Evolutionary conservation across 2,113 vertebrate species (phyloP).

Genomic region (Salminus brasiliensis): DNA sequence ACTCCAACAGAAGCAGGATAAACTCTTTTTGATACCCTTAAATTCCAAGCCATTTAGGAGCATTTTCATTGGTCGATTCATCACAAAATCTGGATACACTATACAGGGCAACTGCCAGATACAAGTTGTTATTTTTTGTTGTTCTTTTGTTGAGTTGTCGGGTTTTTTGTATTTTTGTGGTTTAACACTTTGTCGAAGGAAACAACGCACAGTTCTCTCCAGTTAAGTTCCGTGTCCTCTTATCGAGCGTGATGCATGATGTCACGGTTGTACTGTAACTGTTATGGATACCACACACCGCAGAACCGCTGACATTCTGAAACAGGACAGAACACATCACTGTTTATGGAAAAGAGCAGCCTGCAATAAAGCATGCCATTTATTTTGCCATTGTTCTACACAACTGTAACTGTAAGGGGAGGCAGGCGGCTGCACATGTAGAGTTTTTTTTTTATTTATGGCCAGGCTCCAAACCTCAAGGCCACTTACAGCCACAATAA

Average conservation of each 20-base stretch:
- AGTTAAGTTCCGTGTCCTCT: not conserved
- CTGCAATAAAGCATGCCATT: not conserved
- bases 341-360: conserved; percentile 4
- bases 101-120: no score
- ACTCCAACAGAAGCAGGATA: no score
- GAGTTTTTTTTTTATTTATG: not conserved
- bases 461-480: not conserved
- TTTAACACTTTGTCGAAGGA: no score
- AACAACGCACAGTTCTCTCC: not conserved
- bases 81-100: no score
- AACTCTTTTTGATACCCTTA: no score
- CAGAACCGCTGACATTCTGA: conserved; percentile 1
- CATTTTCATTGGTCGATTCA: no score
- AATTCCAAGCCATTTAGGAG: no score
- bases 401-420: not conserved
- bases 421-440: not conserved
- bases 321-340: conserved; percentile 23
- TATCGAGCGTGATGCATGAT: conserved; percentile 18
- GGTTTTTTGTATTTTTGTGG: no score
- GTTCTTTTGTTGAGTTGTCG: no score
- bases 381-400: conserved; percentile 12
- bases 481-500: not conserved
- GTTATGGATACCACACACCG: conserved; percentile 40
- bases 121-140: no score
- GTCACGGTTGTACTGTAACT: conserved; percentile 11